Conservation (phyloP, 1,140 invertebrate genomes). For the Cyclina sinensis region DNA sequence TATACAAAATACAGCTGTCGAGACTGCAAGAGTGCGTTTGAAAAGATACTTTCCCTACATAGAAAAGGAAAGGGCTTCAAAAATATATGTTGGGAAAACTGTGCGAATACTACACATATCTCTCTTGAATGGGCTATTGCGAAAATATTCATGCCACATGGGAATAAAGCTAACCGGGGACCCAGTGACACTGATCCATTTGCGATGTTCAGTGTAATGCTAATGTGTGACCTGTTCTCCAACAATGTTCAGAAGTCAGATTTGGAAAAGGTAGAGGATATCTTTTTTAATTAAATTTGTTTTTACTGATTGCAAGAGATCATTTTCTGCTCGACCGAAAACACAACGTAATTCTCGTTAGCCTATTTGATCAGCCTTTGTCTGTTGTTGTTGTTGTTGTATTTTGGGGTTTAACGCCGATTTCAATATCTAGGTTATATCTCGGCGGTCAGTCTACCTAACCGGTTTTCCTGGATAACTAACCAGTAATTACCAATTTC, state of each 20-base stretch:
- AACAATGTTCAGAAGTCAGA: not conserved
- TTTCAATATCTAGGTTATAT: no score
- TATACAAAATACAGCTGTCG: not conserved
- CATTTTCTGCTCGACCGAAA: no score
- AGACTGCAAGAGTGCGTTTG: not conserved
- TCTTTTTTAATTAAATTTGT: no score
- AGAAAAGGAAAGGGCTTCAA: not conserved
- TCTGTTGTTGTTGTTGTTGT: no score
- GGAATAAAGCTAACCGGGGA: not conserved
- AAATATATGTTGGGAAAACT: not conserved
- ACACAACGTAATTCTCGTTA: no score
- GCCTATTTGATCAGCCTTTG: no score
- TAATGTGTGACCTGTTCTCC: not conserved
- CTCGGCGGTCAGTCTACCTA: no score
- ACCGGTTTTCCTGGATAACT: no score
- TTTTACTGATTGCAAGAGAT: no score
- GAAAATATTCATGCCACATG: not conserved
- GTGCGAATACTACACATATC: not conserved
- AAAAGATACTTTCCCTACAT: not conserved
- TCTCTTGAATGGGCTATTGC: slow-evolving; percentile 1
- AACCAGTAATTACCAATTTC: no score
- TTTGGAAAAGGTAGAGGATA: not conserved
- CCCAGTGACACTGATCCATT: not conserved
- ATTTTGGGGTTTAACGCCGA: no score
- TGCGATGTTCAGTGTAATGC: not conserved